A percentile compares a stretch with the other conserved stretches of the same genome.
Evolutionary conservation across 2,888 invertebrate species (phyloP).

Genomic region (Stramonita haemastoma): DNA sequence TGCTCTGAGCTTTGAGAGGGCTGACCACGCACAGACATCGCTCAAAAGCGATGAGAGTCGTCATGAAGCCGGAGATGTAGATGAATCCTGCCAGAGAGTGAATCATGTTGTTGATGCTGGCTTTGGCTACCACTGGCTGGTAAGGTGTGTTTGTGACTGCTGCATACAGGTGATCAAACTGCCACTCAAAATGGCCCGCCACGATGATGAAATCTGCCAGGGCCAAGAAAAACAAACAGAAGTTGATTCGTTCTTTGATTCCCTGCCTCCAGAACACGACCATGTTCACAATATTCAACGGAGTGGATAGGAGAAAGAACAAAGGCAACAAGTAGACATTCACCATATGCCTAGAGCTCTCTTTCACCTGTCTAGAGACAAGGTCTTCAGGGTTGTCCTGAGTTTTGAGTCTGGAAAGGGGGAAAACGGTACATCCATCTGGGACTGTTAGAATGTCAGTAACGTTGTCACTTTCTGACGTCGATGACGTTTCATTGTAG

Average conservation of each 20-base stretch:
- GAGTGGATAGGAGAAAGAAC: neutral
- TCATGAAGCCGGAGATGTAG: no score
- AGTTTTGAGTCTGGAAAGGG: neutral
- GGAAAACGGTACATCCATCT: neutral
- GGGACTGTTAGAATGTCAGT: neutral
- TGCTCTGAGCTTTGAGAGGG: no score
- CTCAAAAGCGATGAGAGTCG: no score
- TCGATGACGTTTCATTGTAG: no score
- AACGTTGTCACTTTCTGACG: no score
- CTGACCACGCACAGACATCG: no score
- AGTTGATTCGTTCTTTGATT: neutral
- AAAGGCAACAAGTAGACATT: neutral
- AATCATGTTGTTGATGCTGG: no score
- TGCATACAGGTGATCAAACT: neutral
- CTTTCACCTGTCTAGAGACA: neutral
- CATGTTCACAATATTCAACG: neutral
- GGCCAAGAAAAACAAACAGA: neutral
- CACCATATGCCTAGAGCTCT: neutral
- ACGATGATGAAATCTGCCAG: neutral
- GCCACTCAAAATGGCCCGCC: neutral
- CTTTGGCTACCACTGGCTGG: neutral
- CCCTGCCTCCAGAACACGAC: neutral
- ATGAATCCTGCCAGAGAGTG: no score
- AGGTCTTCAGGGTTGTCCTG: constrained; percentile 8
- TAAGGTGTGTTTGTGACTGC: neutral